Conservation (phyloP, 2,888 invertebrate species). For the Papilio protenor region DNA sequence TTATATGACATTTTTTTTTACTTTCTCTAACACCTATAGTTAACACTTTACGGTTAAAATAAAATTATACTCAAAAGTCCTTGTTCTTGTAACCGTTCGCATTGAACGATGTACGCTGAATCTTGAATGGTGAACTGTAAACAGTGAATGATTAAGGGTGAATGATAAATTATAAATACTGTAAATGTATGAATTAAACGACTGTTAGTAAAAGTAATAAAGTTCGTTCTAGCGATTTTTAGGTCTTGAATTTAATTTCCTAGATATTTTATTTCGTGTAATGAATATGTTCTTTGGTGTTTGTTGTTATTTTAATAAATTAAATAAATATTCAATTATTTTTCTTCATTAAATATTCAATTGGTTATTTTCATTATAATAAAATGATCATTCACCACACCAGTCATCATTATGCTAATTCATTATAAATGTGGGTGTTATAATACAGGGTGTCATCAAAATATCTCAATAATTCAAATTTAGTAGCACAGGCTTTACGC, state of each 20-base stretch:
- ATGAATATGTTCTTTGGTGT: neutral
- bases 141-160: too few relatives aligned
- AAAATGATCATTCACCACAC: constrained; percentile 32
- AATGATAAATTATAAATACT: too few relatives aligned
- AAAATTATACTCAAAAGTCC: neutral
- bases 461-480: constrained; percentile 37
- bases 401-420: constrained; percentile 30
- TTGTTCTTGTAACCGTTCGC: neutral
- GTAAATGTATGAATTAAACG: too few relatives aligned
- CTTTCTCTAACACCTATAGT: neutral
- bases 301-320: neutral
- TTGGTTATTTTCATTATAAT: constrained; percentile 24
- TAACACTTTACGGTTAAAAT: neutral
- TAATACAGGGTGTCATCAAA: constrained; percentile 39
- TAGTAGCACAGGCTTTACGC: constrained; percentile 14
- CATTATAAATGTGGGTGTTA: constrained; percentile 25
- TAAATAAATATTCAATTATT: neutral
- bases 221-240: too few relatives aligned
- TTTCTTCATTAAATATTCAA: constrained; percentile 15
- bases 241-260: too few relatives aligned
- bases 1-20: neutral
- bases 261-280: too few relatives aligned
- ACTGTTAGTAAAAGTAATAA: too few relatives aligned
- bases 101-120: too few relatives aligned
- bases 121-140: too few relatives aligned